These are phyloP conservation scores for Ernsta delagoae DNA, from an alignment of 2,888 invertebrate genomes.

Conservation along the genomic window DNA sequence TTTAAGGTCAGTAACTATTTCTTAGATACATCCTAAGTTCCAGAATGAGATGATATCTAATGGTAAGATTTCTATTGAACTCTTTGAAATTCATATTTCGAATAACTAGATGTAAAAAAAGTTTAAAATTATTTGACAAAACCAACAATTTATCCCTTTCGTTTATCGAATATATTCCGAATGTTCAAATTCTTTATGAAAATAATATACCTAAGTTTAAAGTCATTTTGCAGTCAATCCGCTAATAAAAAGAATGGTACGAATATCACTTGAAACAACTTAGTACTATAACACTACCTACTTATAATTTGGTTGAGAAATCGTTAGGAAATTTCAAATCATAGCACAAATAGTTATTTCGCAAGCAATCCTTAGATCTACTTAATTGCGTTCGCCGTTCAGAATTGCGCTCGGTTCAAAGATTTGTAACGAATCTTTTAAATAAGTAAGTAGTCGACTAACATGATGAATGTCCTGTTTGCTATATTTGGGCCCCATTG, in stretches of 20 bases:
- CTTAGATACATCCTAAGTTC: too few species aligned
- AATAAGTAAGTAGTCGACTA: background rate
- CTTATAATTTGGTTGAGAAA: background rate
- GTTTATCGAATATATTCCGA: too few species aligned
- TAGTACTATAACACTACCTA: background rate
- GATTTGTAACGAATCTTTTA: background rate
- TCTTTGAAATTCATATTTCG: too few species aligned
- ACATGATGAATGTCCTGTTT: background rate
- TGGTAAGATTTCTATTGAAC: too few species aligned
- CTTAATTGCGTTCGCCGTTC: background rate
- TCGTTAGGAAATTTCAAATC: background rate
- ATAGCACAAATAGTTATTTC: background rate
- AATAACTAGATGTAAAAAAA: too few species aligned
- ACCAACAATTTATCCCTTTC: too few species aligned
- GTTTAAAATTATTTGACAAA: too few species aligned
- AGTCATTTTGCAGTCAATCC: background rate
- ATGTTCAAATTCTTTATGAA: too few species aligned
- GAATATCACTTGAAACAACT: background rate
- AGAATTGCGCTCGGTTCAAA: background rate
- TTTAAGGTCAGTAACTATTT: too few species aligned
- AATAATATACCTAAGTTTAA: too few species aligned
- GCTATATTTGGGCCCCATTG: background rate
- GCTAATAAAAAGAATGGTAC: background rate
- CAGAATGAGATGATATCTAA: too few species aligned
- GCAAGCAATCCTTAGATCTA: background rate